These are phyloP conservation scores for Drosophila baimaii DNA, from an alignment of 1,140 invertebrate genomes.

Conservation along the genomic window DNA sequence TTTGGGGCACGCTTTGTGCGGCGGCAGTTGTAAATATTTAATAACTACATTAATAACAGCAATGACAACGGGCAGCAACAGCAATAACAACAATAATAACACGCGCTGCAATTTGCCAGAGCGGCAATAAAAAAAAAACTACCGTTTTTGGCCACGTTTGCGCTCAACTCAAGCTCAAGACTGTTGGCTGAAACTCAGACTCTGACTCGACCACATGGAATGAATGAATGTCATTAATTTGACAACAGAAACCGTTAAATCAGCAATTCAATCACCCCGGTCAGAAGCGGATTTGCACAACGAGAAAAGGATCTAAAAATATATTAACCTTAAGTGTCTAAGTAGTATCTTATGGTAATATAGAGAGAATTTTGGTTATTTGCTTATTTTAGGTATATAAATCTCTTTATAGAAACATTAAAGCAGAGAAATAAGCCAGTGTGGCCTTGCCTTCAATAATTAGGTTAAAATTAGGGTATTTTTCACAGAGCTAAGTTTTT, in stretches of 20 bases:
- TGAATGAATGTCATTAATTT: slow-evolving; percentile 84
- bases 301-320: slow-evolving; percentile 6
- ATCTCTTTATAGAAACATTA: no score
- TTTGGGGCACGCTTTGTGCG: slow-evolving; percentile 61
- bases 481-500: no score
- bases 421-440: no score
- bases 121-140: slow-evolving; percentile 75
- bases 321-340: no score
- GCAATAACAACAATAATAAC: slow-evolving; percentile 62
- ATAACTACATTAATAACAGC: slow-evolving; percentile 82
- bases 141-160: slow-evolving; percentile 68
- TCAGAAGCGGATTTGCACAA: slow-evolving; percentile 30
- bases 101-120: slow-evolving; percentile 79
- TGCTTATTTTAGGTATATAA: no score
- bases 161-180: slow-evolving; percentile 24
- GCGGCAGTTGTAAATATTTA: slow-evolving; percentile 81
- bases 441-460: background rate
- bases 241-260: slow-evolving; percentile 84
- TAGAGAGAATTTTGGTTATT: no score
- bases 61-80: slow-evolving; percentile 50
- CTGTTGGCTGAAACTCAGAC: slow-evolving; percentile 23
- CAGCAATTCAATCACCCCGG: slow-evolving; percentile 78
- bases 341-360: background rate
- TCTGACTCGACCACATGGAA: slow-evolving; percentile 62
- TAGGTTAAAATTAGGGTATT: background rate